A percentile compares a stretch with the other conserved stretches of the same genome.
Evolutionary conservation across 2,113 vertebrate genomes (phyloP).

Genomic region (Danionella cerebrum): DNA sequence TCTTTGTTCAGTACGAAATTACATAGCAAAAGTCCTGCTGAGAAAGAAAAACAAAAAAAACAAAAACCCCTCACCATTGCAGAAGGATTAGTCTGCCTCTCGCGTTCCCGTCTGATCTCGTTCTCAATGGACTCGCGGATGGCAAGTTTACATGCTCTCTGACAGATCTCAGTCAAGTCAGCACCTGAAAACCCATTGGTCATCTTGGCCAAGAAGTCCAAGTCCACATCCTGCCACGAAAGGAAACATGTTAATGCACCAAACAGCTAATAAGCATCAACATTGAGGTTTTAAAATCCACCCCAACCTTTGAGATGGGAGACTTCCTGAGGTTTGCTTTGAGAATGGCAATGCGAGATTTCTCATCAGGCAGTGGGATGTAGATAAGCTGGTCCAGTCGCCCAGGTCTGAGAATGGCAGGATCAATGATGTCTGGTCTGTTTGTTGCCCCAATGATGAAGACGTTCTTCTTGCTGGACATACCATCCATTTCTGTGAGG

Average conservation of each 20-base stretch:
- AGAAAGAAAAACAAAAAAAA: background rate
- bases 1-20: background rate
- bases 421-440: constrained; percentile 96
- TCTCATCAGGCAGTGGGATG: constrained; percentile 94
- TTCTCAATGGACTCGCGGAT: constrained; percentile 95
- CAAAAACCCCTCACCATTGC: constrained; percentile 79
- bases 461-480: constrained; percentile 98
- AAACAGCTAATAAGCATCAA: background rate
- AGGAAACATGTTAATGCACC: background rate
- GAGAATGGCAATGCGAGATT: constrained; percentile 91
- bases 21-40: no score
- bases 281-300: background rate
- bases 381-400: constrained; percentile 97
- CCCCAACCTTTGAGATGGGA: constrained; percentile 84
- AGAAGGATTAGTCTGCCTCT: constrained; percentile 94
- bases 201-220: constrained; percentile 96
- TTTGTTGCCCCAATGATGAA: constrained; percentile 98
- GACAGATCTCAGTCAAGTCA: constrained; percentile 94
- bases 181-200: constrained; percentile 97
- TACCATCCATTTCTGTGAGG: constrained; percentile 96
- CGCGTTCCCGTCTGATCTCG: constrained; percentile 88
- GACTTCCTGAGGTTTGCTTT: constrained; percentile 97
- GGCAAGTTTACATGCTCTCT: constrained; percentile 93
- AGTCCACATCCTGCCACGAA: constrained; percentile 78
- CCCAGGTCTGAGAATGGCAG: constrained; percentile 91